Conservation (phyloP, 2,888 invertebrate genomes). For the Siphonodentalium dalli region DNA sequence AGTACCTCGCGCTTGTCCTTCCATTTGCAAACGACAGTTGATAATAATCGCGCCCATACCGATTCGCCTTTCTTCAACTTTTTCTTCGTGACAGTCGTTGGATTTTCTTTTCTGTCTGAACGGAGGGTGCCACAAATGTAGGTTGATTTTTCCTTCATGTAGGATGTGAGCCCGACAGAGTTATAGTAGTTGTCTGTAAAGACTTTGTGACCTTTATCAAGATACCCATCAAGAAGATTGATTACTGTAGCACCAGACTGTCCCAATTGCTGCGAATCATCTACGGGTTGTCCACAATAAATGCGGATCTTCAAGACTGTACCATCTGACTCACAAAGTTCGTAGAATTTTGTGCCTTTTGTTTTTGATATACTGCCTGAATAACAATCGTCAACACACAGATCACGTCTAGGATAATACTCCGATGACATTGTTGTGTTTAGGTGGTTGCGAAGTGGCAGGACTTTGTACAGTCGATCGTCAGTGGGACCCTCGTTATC, state of each 20-base stretch:
- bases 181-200: conserved; percentile 20
- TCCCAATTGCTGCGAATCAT: no score
- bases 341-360: conserved; percentile 16
- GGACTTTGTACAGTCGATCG: conserved; percentile 11
- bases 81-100: conserved; percentile 12
- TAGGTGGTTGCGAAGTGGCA: conserved; percentile 9
- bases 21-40: no score
- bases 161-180: conserved; percentile 7
- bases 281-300: neutral
- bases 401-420: conserved; percentile 8
- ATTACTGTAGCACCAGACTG: conserved; percentile 14
- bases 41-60: conserved; percentile 10
- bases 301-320: conserved; percentile 3
- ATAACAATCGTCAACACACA: conserved; percentile 15
- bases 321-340: conserved; percentile 17
- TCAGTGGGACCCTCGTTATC: no score
- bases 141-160: neutral
- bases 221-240: conserved; percentile 1
- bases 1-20: no score
- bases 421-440: conserved; percentile 4
- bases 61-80: conserved; percentile 22
- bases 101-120: conserved; percentile 11
- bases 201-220: conserved; percentile 13
- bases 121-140: conserved; percentile 18
- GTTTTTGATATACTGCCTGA: conserved; percentile 16